Percentiles rank a stretch among this genome's conserved stretches.
Evolutionary conservation across 1,140 invertebrate genomes (phyloP).

Genomic region (Amyelois transitella): DNA sequence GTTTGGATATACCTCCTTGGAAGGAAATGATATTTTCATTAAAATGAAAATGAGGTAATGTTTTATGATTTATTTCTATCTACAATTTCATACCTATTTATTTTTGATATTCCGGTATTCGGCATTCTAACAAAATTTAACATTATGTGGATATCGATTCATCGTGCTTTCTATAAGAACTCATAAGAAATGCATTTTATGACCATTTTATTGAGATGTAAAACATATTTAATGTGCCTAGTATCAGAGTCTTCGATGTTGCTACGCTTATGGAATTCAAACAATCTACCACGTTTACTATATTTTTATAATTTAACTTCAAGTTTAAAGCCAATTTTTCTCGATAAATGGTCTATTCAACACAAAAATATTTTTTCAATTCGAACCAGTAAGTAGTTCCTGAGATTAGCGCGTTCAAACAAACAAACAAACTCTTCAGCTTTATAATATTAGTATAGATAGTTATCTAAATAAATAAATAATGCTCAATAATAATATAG

Average conservation of each 20-base stretch:
- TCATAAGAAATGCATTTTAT: slow-evolving; percentile 7
- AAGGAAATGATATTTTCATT: slow-evolving; percentile 74
- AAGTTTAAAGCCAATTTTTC: too few species aligned
- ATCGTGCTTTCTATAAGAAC: background rate
- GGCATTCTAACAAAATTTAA: background rate
- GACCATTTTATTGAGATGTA: slow-evolving; percentile 8
- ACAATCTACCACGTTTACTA: too few species aligned
- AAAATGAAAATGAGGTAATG: slow-evolving; percentile 71
- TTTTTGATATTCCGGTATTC: background rate
- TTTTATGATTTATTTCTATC: slow-evolving; percentile 52
- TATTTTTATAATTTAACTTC: too few species aligned
- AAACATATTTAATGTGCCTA: slow-evolving; percentile 8
- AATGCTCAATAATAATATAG: too few species aligned
- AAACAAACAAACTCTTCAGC: too few species aligned
- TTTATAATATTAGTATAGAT: too few species aligned
- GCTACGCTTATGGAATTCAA: background rate
- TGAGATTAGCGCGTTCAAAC: too few species aligned
- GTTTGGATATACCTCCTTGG: slow-evolving; percentile 72
- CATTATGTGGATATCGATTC: background rate
- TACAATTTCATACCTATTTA: slow-evolving; percentile 15
- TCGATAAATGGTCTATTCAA: too few species aligned
- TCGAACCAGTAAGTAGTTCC: too few species aligned
- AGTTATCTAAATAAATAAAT: too few species aligned
- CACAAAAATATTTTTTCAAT: too few species aligned
- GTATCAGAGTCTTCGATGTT: background rate